Evolutionary conservation across 2,888 invertebrate species (phyloP), one percentile per base, ranked within the genome.

Genomic region (Dinocampus coccinellae): DNA sequence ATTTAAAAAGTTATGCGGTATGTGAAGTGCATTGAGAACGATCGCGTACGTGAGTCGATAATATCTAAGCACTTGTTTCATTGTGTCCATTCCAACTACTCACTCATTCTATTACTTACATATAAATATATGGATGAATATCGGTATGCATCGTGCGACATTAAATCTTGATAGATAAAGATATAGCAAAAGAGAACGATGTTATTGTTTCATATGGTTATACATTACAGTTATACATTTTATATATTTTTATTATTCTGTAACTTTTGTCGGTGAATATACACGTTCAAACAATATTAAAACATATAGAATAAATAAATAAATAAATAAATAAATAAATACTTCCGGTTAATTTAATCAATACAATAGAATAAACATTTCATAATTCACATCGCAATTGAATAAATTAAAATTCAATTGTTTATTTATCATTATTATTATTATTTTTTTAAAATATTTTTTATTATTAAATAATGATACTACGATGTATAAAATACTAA

Each of bases 231-330:
- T 36, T 63, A 16, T n/a, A n/a, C 9, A 42, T 52, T 60, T 58
- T 74, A 73, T 66, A 39, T 24, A 55, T 73, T 70, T 65, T 65
- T 73, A 72, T 73, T 20, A 73, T 75, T 68, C 58, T 52, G 63
- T 39, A 58, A 75, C 76, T 77, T n/a, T 77, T 76, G 77, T 77
- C 77, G 77, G 77, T 73, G 42, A 66, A 58, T n/a, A n/a, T 66
- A 61, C 60, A 55, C 42, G 70, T 63, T 75, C n/a, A 42, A 22
- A 16, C 36, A n/a, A 36, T 34, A 61, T 7, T 61, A 6, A 26
- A 26, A 26, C 24, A 39, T n/a, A 42, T 47, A n/a, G n/a, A 39
- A 39, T 2, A 33, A 4, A 33, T 33, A 33, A 4, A 33, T 33
- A 33, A 4, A 33, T 10, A 36, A 9, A 47, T 47, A 47, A 16